These are phyloP conservation scores for Drosophila simulans DNA, from an alignment of 1,140 invertebrate species.

Conservation along the genomic window DNA sequence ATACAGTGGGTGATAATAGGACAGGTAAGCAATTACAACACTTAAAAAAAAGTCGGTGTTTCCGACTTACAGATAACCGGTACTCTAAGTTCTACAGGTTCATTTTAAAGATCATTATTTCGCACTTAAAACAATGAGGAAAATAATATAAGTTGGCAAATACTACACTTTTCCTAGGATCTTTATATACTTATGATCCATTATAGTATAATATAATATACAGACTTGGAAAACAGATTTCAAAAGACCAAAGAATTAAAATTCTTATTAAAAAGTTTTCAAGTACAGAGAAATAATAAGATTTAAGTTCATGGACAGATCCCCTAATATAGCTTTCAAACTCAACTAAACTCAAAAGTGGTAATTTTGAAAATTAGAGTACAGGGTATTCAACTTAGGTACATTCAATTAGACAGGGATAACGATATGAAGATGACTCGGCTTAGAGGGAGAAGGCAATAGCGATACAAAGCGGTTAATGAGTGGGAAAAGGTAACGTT, in stretches of 20 bases:
- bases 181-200: too few species aligned
- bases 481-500: background rate
- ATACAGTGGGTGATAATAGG: background rate
- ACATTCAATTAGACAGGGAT: conserved; percentile 3
- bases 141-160: too few species aligned
- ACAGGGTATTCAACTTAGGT: background rate
- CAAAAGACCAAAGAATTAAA: too few species aligned
- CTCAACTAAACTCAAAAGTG: background rate
- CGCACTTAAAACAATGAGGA: too few species aligned
- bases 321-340: background rate
- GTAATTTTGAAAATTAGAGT: background rate
- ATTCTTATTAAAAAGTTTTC: too few species aligned
- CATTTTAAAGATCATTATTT: too few species aligned
- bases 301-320: background rate
- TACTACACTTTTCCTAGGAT: too few species aligned
- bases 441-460: conserved; percentile 11
- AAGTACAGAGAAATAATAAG: too few species aligned
- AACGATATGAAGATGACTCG: background rate
- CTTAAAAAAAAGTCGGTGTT: background rate
- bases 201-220: too few species aligned
- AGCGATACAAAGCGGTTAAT: background rate
- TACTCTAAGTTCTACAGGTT: background rate
- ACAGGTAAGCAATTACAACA: background rate
- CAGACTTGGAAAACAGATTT: too few species aligned
- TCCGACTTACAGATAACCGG: background rate